These are phyloP conservation scores for Trisateles emortualis DNA, from an alignment of 2,888 invertebrate genomes.

Conservation along the genomic window DNA sequence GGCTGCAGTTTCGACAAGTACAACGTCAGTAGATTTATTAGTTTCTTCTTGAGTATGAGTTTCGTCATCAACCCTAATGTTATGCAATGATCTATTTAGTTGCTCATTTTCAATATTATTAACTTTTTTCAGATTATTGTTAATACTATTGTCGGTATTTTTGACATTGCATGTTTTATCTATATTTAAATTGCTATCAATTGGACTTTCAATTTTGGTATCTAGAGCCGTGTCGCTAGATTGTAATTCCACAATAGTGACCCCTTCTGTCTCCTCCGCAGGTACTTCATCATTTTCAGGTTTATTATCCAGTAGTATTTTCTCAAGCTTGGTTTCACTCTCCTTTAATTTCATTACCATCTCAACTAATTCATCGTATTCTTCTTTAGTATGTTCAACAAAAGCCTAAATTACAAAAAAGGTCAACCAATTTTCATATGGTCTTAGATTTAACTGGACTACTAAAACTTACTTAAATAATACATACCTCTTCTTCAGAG, in stretches of 20 bases:
- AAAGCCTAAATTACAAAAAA: constrained; percentile 81
- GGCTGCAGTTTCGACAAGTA: constrained; percentile 23
- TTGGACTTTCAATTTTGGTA: constrained; percentile 37
- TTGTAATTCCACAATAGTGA: constrained; percentile 39
- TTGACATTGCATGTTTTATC: constrained; percentile 59
- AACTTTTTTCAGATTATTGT: constrained; percentile 76
- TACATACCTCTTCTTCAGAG: constrained; percentile 89
- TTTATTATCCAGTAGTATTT: constrained; percentile 77
- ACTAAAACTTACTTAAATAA: background rate
- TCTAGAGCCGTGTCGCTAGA: constrained; percentile 38
- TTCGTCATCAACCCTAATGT: constrained; percentile 58
- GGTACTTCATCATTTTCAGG: constrained; percentile 75
- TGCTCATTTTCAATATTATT: constrained; percentile 82
- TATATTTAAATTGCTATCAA: constrained; percentile 43
- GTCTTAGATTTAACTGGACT: constrained; percentile 14
- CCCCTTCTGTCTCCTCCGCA: constrained; percentile 56
- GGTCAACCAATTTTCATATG: constrained; percentile 34
- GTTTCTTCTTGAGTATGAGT: constrained; percentile 44
- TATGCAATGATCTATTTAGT: constrained; percentile 73
- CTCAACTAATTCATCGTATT: constrained; percentile 88
- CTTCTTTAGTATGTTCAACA: constrained; percentile 84
- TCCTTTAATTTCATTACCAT: constrained; percentile 90
- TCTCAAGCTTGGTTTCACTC: constrained; percentile 89
- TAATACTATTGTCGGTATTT: constrained; percentile 56
- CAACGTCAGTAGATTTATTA: constrained; percentile 40